Evolutionary conservation across 2,888 invertebrate genomes (phyloP), one percentile per base, ranked within the genome.

Genomic region (Napeogenes inachia): DNA sequence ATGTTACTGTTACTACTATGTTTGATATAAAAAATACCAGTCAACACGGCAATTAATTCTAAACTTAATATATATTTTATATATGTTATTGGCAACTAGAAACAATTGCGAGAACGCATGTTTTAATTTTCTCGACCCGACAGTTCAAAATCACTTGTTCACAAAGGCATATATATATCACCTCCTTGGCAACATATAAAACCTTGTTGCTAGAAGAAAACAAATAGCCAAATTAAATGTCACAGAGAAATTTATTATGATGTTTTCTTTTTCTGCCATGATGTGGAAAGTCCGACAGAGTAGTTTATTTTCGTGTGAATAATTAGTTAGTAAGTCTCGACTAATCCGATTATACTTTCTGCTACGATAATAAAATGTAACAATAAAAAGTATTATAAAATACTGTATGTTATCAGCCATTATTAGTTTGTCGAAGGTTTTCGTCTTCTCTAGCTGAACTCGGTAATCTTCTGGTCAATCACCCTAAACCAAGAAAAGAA

Each of bases 21-120:
- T 35, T 35, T 4, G 4, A 35, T 35, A 6, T 47, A 47, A 21
- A n/a, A 21, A n/a, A 47, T 6, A 50, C 6, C 50, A 30, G 10
- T 50, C 50, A 50, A 66, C 75, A 74, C 72, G 38, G 54, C 46
- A 30, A 54, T 57, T 45, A 46, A 55, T 38, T 63, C 66, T 60
- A 56, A 59, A 61, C 57, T 47, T 77, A 84, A 85, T 84, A 84
- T 50, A 13, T 85, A 82, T 79, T 78, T 75, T 76, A 86, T 86
- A 13, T 85, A 82, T 79, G 78, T 75, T 76, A 86, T 86, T 87
- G 84, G 84, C 84, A 83, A 77, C 76, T 73, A 75, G 72, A 80
- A 78, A 77, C 78, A 75, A 68, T 75, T 73, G 79, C 80, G 80
- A 81, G 35, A 53, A 62, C 42, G 82, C 78, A 76, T 74, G 78